A percentile compares a stretch with the other conserved stretches of the same genome.
Evolutionary conservation across 2,888 invertebrate genomes (phyloP).

Genomic region (Agonopterix arenella): DNA sequence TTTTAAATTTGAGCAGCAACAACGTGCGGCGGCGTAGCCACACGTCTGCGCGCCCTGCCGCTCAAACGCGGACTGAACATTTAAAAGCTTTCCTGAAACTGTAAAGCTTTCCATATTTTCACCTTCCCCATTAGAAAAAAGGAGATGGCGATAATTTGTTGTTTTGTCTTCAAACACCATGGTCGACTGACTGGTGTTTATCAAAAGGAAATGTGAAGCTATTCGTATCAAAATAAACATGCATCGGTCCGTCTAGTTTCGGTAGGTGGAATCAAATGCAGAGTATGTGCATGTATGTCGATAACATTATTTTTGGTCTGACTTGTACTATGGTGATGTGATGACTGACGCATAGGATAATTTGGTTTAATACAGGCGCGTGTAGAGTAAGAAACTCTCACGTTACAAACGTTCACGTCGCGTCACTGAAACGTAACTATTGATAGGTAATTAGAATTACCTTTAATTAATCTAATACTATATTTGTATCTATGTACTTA

Average conservation of each 20-base stretch:
- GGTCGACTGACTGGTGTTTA: conserved; percentile 30
- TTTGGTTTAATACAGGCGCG: too few species aligned
- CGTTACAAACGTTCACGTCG: too few species aligned
- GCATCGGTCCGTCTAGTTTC: conserved; percentile 40
- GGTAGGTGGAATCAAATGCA: conserved; percentile 17
- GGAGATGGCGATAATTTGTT: conserved; percentile 28
- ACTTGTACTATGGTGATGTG: not conserved
- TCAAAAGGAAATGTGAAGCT: conserved; percentile 57
- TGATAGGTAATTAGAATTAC: too few species aligned
- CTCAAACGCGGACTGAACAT: conserved; percentile 60
- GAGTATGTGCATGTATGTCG: conserved; percentile 13
- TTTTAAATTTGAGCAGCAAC: conserved; percentile 25
- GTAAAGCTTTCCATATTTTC: conserved; percentile 43
- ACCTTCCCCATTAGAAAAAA: conserved; percentile 34
- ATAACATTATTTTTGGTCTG: conserved; percentile 2
- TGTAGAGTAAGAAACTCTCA: too few species aligned
- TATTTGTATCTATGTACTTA: too few species aligned
- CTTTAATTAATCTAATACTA: too few species aligned
- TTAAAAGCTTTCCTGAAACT: conserved; percentile 27
- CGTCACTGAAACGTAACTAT: too few species aligned
- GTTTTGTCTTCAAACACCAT: conserved; percentile 21
- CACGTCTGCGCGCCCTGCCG: conserved; percentile 56
- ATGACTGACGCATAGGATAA: too few species aligned
- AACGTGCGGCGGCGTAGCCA: conserved; percentile 22
- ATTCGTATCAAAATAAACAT: conserved; percentile 65